A percentile compares a stretch with the other conserved stretches of the same genome.
Conservation (phyloP, 1,140 invertebrate genomes). For the Drosophila ficusphila region DNA sequence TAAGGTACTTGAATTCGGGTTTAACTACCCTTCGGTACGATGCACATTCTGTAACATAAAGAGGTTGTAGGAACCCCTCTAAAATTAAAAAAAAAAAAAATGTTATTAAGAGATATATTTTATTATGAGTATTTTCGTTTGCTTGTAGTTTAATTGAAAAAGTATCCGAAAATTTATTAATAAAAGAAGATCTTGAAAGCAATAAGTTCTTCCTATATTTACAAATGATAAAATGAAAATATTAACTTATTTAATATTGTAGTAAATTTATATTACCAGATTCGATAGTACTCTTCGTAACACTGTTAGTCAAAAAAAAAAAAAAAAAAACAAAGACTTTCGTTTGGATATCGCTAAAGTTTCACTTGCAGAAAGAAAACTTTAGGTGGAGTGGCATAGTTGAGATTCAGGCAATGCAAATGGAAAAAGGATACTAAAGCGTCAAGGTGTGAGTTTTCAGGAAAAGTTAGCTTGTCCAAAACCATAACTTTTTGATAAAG, state of each 20-base stretch:
- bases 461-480: background rate
- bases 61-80: too few relatives aligned
- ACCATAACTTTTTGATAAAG: background rate
- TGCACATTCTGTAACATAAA: too few relatives aligned
- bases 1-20: background rate
- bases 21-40: background rate
- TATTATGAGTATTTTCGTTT: too few relatives aligned
- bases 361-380: constrained; percentile 36
- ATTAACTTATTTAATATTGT: too few relatives aligned
- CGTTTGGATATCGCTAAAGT: constrained; percentile 30
- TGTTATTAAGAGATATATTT: too few relatives aligned
- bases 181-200: too few relatives aligned
- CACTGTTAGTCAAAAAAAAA: constrained; percentile 1
- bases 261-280: background rate
- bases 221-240: too few relatives aligned
- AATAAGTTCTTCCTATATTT: too few relatives aligned
- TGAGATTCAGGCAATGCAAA: constrained; percentile 55
- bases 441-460: background rate
- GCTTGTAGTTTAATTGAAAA: too few relatives aligned
- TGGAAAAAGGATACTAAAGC: constrained; percentile 32
- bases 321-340: constrained; percentile 23
- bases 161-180: too few relatives aligned
- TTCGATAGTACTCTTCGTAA: background rate
- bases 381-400: constrained; percentile 43
- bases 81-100: too few relatives aligned